Percentiles rank a stretch among this genome's conserved stretches.
These are phyloP conservation scores for Heterodera schachtii DNA, from an alignment of 1,140 invertebrate genomes.

Conservation along the genomic window DNA sequence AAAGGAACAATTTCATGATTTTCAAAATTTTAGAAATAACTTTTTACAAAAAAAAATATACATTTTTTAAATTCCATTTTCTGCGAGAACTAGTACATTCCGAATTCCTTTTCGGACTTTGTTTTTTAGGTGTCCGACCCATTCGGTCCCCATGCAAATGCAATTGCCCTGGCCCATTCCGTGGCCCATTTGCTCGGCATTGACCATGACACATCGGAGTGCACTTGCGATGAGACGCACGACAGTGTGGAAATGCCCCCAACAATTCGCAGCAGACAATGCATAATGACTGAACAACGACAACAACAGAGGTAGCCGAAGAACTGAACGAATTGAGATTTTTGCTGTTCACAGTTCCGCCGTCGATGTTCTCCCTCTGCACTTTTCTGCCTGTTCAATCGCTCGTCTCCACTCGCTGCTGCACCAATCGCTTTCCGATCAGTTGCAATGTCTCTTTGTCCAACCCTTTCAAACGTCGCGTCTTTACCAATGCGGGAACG, in stretches of 20 bases:
- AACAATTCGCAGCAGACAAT: slow-evolving; percentile 5
- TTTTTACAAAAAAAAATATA: too few species aligned
- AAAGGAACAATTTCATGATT: too few species aligned
- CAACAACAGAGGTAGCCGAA: neutral
- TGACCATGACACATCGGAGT: slow-evolving; percentile 60
- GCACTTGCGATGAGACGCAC: slow-evolving; percentile 39
- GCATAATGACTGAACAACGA: slow-evolving; percentile 45
- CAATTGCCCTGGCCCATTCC: slow-evolving; percentile 55
- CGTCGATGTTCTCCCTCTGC: slow-evolving; percentile 28
- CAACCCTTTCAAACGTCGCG: slow-evolving; percentile 58
- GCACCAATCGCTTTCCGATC: slow-evolving; percentile 41
- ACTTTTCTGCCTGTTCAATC: slow-evolving; percentile 62
- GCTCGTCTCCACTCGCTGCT: slow-evolving; percentile 59
- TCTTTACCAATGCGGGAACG: slow-evolving; percentile 62
- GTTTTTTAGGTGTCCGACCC: slow-evolving; percentile 51
- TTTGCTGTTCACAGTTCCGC: slow-evolving; percentile 3
- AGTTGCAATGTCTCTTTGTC: slow-evolving; percentile 62
- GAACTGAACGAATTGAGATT: neutral
- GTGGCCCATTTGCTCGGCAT: slow-evolving; percentile 62
- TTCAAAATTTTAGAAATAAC: too few species aligned
- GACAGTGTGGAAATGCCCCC: neutral
- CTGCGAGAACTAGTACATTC: too few species aligned
- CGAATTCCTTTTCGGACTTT: too few species aligned
- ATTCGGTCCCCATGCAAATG: slow-evolving; percentile 51
- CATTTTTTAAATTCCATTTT: too few species aligned